Evolutionary conservation across 1,140 invertebrate genomes (phyloP).

Genomic region (Drosophila asahinai): DNA sequence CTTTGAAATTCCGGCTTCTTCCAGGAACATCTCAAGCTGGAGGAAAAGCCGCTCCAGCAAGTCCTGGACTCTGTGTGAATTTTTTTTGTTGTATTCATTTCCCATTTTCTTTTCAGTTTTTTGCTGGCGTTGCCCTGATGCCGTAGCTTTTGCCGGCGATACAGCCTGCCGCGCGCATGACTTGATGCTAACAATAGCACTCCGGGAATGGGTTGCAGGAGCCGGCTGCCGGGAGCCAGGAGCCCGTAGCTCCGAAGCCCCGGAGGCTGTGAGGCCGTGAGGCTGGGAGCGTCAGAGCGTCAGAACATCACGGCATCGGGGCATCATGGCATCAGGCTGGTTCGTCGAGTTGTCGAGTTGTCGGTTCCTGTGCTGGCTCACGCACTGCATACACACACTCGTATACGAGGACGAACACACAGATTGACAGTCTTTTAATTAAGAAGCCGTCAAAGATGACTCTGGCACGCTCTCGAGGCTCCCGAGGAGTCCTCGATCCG

Average conservation of each 20-base stretch:
- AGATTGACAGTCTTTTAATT: constrained; percentile 84
- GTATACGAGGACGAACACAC: constrained; percentile 37
- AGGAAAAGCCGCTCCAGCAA: constrained; percentile 12
- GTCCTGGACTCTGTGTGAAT: constrained; percentile 5
- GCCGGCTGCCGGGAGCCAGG: background rate
- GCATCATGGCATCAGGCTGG: constrained; percentile 22
- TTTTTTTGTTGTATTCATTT: constrained; percentile 24
- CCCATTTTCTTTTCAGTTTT: constrained; percentile 38
- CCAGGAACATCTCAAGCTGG: background rate
- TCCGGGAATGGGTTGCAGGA: constrained; percentile 47
- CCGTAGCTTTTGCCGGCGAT: constrained; percentile 35
- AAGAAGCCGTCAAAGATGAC: constrained; percentile 82
- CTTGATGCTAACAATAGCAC: constrained; percentile 80
- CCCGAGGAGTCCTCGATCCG: constrained; percentile 28
- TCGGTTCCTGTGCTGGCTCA: constrained; percentile 35
- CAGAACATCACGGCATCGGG: constrained; percentile 24
- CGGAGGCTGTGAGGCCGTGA: background rate
- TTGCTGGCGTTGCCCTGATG: constrained; percentile 8
- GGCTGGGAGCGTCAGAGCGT: constrained; percentile 16
- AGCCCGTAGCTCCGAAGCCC: background rate
- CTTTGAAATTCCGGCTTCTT: background rate
- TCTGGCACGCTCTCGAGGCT: constrained; percentile 58
- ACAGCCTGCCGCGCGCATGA: constrained; percentile 66
- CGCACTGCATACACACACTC: constrained; percentile 35
- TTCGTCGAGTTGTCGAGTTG: constrained; percentile 35